Conservation (phyloP, 2,888 invertebrate species). For the Sarcophaga subvicina region DNA sequence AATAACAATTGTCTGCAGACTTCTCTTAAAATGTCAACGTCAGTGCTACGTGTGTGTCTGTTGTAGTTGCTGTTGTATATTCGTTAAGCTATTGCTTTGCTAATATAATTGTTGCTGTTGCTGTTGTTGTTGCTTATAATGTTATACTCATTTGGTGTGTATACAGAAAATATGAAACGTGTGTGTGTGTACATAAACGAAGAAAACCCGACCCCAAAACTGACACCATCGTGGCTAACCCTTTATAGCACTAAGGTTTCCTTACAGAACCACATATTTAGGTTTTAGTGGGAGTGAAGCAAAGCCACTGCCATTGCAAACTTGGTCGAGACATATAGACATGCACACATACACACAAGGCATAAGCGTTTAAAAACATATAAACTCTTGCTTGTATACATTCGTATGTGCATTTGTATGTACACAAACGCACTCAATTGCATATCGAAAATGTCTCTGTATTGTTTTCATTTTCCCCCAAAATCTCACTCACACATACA, state of each 20-base stretch:
- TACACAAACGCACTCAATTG: constrained; percentile 7
- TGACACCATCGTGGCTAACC: constrained; percentile 82
- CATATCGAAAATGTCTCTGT: constrained; percentile 37
- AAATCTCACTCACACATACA: constrained; percentile 22
- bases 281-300: constrained; percentile 82
- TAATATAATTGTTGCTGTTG: constrained; percentile 11
- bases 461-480: constrained; percentile 43
- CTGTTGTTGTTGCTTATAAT: constrained; percentile 28
- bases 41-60: not conserved
- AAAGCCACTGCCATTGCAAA: constrained; percentile 79
- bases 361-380: not conserved
- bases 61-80: constrained; percentile 33
- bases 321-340: constrained; percentile 68
- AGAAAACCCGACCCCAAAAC: constrained; percentile 78
- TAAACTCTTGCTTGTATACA: constrained; percentile 43
- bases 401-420: constrained; percentile 57
- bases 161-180: constrained; percentile 5
- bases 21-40: constrained; percentile 62
- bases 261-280: constrained; percentile 83
- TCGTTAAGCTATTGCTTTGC: constrained; percentile 25
- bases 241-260: constrained; percentile 83
- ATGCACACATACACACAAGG: constrained; percentile 53
- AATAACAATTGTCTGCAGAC: constrained; percentile 59
- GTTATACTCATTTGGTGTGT: constrained; percentile 24
- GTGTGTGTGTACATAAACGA: constrained; percentile 68